Evolutionary conservation across 2,888 invertebrate genomes (phyloP), one percentile per base, ranked within the genome.

Genomic region (Agelastica alni): DNA sequence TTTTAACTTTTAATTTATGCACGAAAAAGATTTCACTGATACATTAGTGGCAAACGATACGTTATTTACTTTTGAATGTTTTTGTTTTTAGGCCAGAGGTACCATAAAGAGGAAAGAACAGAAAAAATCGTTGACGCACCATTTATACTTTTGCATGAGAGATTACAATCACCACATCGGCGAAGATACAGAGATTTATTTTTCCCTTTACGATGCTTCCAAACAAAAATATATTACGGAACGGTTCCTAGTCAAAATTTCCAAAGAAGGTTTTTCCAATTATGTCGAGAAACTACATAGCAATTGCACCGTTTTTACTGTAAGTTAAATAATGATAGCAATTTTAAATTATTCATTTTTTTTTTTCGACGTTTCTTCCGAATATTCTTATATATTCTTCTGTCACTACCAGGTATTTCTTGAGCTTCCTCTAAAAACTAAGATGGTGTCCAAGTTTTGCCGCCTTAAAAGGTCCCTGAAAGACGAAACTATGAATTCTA

Each of bases 101-200:
- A 85, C 84, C 0, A 72, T 84, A 34, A 75, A 79, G 54, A 78
- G 83, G 45, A 80, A 80, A 64, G 83, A 82, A 67, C 77, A 78
- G 46, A 80, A 79, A 55, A 84, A 83, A 70, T 80, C 82, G 1
- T 77, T 86, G 28, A 87, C 87, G 0, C 88, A 90, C 74, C 89
- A 95, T 76, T 80, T 95, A 20, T 87, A 92, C 77, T 89, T 93
- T 75, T 91, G 90, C 70, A 89, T 93, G 87, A 80, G 92, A 10
- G 91, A 93, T 75, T 94, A 94, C 73, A 91, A 91, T 0, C 91
- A 91, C 73, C 88, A 90, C 44, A 87, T 93, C 1, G 89, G 91
- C 0, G 93, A 96, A 75, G 93, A 94, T 71, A 89, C 91, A 0
- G 94, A 95, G 77, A 84, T 95, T 10, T 87, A 91, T 66, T 88